These are phyloP conservation scores for Drosophila kurseongensis DNA, from an alignment of 1,140 invertebrate species.

Conservation along the genomic window DNA sequence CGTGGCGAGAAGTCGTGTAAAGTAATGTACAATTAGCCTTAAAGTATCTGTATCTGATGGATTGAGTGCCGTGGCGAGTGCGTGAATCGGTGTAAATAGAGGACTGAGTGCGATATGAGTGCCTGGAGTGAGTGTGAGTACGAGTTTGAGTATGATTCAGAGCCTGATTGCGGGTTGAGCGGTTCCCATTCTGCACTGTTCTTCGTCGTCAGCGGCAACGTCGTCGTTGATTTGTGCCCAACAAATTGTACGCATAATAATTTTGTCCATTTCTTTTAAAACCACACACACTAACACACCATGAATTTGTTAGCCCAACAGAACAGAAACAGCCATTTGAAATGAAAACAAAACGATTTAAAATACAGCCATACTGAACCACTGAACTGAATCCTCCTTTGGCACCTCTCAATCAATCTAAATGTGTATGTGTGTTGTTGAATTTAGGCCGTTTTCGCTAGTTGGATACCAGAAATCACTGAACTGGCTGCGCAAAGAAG, in stretches of 20 bases:
- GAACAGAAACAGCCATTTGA: constrained; percentile 7
- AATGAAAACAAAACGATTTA: background rate
- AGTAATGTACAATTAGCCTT: constrained; percentile 71
- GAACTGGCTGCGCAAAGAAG: constrained; percentile 98
- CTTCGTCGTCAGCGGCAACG: constrained; percentile 44
- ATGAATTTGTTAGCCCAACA: constrained; percentile 32
- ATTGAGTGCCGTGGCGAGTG: constrained; percentile 6
- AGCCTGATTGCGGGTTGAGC: constrained; percentile 27
- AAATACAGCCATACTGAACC: constrained; percentile 21
- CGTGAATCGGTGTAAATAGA: constrained; percentile 29
- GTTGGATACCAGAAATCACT: constrained; percentile 99
- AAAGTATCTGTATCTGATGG: constrained; percentile 37
- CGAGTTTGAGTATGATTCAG: constrained; percentile 1
- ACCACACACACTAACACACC: constrained; percentile 26
- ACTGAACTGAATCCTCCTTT: constrained; percentile 28
- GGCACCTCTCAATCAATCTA: constrained; percentile 63
- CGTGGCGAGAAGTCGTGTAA: constrained; percentile 59
- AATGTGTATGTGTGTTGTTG: constrained; percentile 84
- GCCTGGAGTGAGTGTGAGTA: constrained; percentile 10
- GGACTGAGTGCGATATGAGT: constrained; percentile 16
- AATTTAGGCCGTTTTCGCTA: constrained; percentile 98
- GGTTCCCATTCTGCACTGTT: constrained; percentile 51
- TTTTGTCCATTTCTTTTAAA: constrained; percentile 50
- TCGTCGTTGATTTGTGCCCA: constrained; percentile 36
- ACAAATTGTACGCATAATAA: constrained; percentile 43